phyloP scores from a whole-genome alignment of 1,140 invertebrate species.

The Odontomachus brunneus region DNA sequence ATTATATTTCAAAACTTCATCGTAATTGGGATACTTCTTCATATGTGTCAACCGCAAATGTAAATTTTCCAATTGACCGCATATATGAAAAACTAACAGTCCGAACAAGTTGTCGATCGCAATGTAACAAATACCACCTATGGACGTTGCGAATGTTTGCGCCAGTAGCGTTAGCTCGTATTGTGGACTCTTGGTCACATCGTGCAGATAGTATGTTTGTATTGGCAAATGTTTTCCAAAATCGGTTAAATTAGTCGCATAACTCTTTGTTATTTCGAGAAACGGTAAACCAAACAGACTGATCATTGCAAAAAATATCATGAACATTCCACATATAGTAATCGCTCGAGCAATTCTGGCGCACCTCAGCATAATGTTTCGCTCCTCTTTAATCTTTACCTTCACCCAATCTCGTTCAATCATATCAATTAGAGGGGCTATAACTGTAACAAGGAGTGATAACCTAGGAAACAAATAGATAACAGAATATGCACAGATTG shows the following conservation, averaged over 20 bases:
- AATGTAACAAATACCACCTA: slow-evolving; percentile 4
- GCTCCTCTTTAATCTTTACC: slow-evolving; percentile 19
- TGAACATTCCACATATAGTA: not conserved
- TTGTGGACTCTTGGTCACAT: slow-evolving; percentile 28
- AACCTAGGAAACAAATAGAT: too few relatives aligned
- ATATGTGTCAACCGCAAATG: not conserved
- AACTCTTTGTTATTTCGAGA: not conserved
- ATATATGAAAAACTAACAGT: slow-evolving; percentile 40
- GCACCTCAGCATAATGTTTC: slow-evolving; percentile 16
- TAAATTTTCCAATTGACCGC: slow-evolving; percentile 44
- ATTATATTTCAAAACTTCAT: not conserved
- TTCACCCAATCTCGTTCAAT: slow-evolving; percentile 45
- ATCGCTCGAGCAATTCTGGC: not conserved
- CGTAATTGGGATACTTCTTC: not conserved
- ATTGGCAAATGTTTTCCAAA: slow-evolving; percentile 1
- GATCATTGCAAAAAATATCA: not conserved
- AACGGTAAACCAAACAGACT: not conserved
- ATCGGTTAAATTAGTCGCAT: slow-evolving; percentile 15
- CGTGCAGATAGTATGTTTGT: slow-evolving; percentile 27
- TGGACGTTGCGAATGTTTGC: not conserved
- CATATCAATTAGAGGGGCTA: slow-evolving; percentile 30
- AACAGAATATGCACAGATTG: too few relatives aligned
- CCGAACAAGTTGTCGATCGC: slow-evolving; percentile 41
- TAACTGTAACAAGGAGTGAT: not conserved
- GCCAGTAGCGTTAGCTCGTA: slow-evolving; percentile 23